Conservation (phyloP, 2,113 vertebrate species). For the Boulengeromyrus knoepffleri region DNA sequence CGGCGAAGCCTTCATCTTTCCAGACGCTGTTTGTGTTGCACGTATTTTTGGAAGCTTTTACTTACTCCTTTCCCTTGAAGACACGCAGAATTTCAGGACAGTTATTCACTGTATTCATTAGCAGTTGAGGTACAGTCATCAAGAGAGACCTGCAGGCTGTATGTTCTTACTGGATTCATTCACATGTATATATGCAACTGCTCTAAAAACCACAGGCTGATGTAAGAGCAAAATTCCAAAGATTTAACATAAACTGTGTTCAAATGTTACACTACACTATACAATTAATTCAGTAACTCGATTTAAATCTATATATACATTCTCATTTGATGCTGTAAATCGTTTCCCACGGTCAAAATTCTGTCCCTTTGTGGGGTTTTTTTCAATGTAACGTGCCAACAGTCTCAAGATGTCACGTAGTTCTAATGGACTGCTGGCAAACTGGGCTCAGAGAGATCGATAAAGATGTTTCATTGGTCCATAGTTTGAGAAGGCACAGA, state of each 20-base stretch:
- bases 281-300: not conserved
- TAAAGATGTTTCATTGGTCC: not conserved
- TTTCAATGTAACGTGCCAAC: not conserved
- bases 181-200: not conserved
- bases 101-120: constrained; percentile 3
- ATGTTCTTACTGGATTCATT: not conserved
- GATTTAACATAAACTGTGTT: not conserved
- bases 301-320: not conserved
- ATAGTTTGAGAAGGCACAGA: not conserved
- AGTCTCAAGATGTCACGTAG: not conserved
- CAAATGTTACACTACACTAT: not conserved
- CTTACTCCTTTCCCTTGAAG: not conserved
- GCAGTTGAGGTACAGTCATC: not conserved
- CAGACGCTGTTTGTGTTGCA: constrained; percentile 12
- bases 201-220: not conserved
- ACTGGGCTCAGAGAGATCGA: not conserved
- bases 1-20: not conserved
- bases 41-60: not conserved
- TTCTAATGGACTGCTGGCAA: not conserved
- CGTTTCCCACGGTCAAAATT: not conserved
- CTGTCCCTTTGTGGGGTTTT: not conserved
- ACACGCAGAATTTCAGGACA: not conserved
- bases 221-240: not conserved
- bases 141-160: not conserved
- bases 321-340: not conserved